Evolutionary conservation across 1,140 invertebrate species (phyloP).

Genomic region (Heterodera carotae): DNA sequence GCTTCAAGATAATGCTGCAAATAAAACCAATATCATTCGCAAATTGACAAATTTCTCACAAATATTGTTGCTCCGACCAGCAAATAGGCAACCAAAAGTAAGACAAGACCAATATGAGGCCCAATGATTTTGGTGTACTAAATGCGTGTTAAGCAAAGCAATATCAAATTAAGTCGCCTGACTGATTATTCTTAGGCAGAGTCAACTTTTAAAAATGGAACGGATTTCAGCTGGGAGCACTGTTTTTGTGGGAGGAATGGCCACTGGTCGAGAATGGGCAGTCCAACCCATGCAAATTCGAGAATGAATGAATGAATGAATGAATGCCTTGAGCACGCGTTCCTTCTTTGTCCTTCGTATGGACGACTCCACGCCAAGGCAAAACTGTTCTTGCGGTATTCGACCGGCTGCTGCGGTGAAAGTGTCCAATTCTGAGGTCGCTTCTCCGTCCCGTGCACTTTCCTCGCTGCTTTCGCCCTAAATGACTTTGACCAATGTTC

Average conservation of each 20-base stretch:
- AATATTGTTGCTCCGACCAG: conserved; percentile 61
- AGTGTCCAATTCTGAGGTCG: background rate
- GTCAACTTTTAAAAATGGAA: too few species aligned
- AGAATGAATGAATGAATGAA: background rate
- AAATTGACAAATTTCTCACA: background rate
- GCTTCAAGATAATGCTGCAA: conserved; percentile 33
- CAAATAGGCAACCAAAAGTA: conserved; percentile 59
- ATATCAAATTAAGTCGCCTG: too few species aligned
- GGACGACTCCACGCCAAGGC: background rate
- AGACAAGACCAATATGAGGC: conserved; percentile 62
- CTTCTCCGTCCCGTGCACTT: background rate
- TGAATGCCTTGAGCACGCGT: conserved; percentile 1
- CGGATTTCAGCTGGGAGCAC: too few species aligned
- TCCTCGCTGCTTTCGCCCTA: conserved; percentile 23
- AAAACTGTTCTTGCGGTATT: conserved; percentile 5
- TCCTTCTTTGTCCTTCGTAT: conserved; percentile 1
- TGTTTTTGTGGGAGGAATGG: too few species aligned
- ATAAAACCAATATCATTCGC: background rate
- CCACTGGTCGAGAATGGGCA: rapidly evolving
- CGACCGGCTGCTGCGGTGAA: conserved; percentile 1
- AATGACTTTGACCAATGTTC: conserved; percentile 5
- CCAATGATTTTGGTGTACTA: conserved; percentile 56
- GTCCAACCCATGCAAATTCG: background rate
- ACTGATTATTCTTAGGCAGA: too few species aligned
- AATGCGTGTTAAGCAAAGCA: too few species aligned